Evolutionary conservation across 2,888 invertebrate species (phyloP), one percentile per base, ranked within the genome.

Genomic region (Agrochola circellaris): DNA sequence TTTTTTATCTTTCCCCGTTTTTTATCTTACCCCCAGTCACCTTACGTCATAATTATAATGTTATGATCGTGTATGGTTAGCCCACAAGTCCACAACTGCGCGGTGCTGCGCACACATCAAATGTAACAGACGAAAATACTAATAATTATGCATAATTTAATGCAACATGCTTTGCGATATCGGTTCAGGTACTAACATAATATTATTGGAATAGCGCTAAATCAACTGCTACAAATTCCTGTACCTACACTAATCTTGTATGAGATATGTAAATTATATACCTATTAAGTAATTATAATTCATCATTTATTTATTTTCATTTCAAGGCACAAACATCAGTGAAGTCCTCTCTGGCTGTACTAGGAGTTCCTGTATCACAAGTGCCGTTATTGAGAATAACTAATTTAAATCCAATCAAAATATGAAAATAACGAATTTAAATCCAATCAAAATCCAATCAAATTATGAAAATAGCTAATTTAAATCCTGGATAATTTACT

Each of bases 41-140:
- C n/a, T n/a, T n/a, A 26, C 6, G 30, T 13, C 20, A 60, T 51
- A 51, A 51, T 15, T 20, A 7, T 45, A 54, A 17, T n/a, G 30
- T 2, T 51, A 51, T 51, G 51, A 62, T 15, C 42, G 26, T n/a
- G n/a, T 30, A n/a, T 45, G 2, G 62, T 62, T 30, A 45, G 11
- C 7, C 30, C 61, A 51, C 74, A 74, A 17, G 26, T 73, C 26
- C 38, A 42, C 42, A 74, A 45, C 42, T n/a, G 20, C n/a, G n/a
- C n/a, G n/a, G n/a, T n/a, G n/a, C n/a, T n/a, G n/a, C 62, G 11
- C 60, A 38, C 15, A 26, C 54, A 20, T 61, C 13, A 15, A 0
- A 42, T 23, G 15, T 15, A 17, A 30, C 17, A 26, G 17, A 17
- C 34, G 1, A 48, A 23, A 42, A 20, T 42, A 48, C 54, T 54